phyloP scores from a whole-genome alignment of 2,113 vertebrate species.

The Xiphophorus maculatus region DNA sequence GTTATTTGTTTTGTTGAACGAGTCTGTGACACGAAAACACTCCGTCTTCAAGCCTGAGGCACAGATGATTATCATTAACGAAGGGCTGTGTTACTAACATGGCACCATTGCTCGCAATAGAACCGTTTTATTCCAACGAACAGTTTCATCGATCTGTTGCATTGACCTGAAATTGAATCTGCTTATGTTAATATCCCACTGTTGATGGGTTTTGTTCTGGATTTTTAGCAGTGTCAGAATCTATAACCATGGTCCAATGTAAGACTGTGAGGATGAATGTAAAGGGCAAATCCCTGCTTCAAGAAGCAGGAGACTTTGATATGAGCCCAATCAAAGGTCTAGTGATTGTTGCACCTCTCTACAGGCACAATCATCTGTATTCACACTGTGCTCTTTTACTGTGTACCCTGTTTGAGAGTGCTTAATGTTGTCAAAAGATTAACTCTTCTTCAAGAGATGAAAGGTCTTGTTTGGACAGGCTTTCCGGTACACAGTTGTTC shows the following conservation, averaged over 20 bases:
- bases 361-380: constrained; percentile 67
- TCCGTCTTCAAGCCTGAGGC: constrained; percentile 36
- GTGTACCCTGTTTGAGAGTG: constrained; percentile 51
- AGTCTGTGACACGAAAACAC: constrained; percentile 27
- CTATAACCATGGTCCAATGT: constrained; percentile 19
- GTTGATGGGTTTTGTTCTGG: constrained; percentile 37
- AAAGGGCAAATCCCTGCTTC: constrained; percentile 26
- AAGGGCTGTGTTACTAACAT: constrained; percentile 29
- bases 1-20: constrained; percentile 55
- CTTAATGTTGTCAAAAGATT: constrained; percentile 66
- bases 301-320: constrained; percentile 21
- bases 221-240: constrained; percentile 36
- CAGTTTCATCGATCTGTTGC: constrained; percentile 47
- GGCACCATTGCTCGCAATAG: constrained; percentile 42
- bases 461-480: constrained; percentile 55
- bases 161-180: constrained; percentile 62
- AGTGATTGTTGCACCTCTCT: constrained; percentile 30
- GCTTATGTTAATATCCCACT: constrained; percentile 46
- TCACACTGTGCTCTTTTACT: constrained; percentile 43
- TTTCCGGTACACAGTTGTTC: constrained; percentile 55
- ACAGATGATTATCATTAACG: constrained; percentile 45
- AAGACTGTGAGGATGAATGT: constrained; percentile 10
- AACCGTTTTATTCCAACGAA: constrained; percentile 41
- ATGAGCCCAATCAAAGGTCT: constrained; percentile 28
- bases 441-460: constrained; percentile 63